Percentiles rank a stretch among this genome's conserved stretches.
phyloP scores from a whole-genome alignment of 2,888 invertebrate species.

The Pimpla rufipes region DNA sequence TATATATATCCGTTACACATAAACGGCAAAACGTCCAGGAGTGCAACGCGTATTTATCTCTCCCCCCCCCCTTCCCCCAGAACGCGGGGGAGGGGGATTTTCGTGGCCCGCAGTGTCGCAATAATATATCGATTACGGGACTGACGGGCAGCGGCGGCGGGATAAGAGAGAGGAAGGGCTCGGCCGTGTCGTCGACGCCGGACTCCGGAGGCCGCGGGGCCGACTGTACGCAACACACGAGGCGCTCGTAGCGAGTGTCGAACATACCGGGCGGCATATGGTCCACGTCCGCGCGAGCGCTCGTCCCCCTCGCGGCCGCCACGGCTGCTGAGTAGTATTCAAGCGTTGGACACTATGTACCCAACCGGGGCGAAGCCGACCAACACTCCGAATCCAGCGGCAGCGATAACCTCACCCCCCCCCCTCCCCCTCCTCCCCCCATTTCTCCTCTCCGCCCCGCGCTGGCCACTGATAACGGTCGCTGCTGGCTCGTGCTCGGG shows the following conservation, averaged over 20 bases:
- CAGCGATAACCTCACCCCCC: constrained; percentile 60
- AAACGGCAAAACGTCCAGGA: background rate
- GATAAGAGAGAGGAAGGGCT: constrained; percentile 66
- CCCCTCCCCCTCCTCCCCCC: constrained; percentile 36
- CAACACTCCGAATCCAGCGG: constrained; percentile 30
- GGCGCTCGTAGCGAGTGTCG: constrained; percentile 80
- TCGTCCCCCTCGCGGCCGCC: constrained; percentile 64
- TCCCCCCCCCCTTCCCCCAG: no score
- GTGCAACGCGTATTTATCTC: no score
- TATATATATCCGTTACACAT: no score
- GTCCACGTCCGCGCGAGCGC: constrained; percentile 69
- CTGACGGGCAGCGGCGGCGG: constrained; percentile 64
- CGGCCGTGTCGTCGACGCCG: no score
- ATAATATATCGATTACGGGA: constrained; percentile 84
- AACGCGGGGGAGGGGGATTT: constrained; percentile 16
- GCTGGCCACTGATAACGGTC: constrained; percentile 80
- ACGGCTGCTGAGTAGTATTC: constrained; percentile 15
- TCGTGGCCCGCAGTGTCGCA: constrained; percentile 71
- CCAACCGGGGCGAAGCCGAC: constrained; percentile 28
- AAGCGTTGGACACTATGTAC: constrained; percentile 17
- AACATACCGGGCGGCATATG: constrained; percentile 82
- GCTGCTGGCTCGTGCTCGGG: constrained; percentile 58
- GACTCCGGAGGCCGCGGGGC: constrained; percentile 28
- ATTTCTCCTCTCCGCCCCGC: constrained; percentile 55
- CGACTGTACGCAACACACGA: constrained; percentile 72